Evolutionary conservation across 37 sponge, comb jelly and placozoan genomes (phyloP).

Genomic region (Spongilla lacustris): DNA sequence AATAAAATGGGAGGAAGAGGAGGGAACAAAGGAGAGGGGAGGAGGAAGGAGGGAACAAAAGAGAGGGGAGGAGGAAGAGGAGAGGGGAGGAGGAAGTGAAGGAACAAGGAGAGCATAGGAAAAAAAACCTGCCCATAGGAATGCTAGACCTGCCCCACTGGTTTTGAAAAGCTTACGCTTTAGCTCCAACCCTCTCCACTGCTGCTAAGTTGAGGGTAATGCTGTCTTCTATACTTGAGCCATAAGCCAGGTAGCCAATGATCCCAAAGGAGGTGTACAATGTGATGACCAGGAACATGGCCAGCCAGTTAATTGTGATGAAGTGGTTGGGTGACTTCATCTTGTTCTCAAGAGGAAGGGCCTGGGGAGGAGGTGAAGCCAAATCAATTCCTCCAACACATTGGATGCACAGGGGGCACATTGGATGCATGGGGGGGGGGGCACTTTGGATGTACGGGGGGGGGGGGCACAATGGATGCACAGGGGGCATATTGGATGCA

Average conservation of each 20-base stretch:
- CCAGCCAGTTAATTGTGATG: conserved; percentile 29
- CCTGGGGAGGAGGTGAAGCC: conserved; percentile 10
- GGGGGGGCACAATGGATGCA: no score
- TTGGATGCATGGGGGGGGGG: no score
- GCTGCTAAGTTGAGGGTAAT: conserved; percentile 76
- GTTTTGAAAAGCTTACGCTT: conserved; percentile 22
- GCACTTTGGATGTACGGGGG: no score
- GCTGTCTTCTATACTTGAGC: conserved; percentile 55
- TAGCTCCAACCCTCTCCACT: conserved; percentile 8
- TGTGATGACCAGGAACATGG: conserved; percentile 53
- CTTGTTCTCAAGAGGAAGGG: conserved; percentile 91
- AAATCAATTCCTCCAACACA: neutral
- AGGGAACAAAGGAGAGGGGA: no score
- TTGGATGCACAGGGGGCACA: neutral
- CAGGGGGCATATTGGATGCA: no score
- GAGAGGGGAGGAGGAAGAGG: neutral
- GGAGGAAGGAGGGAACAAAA: no score
- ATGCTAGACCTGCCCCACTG: neutral
- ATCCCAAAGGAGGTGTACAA: conserved; percentile 53
- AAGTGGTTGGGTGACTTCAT: conserved; percentile 79
- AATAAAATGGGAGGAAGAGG: no score
- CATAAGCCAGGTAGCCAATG: conserved; percentile 85
- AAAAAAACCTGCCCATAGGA: no score
- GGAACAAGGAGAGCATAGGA: no score
- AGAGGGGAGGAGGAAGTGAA: no score